Evolutionary conservation across 2,888 invertebrate species (phyloP), one percentile per base, ranked within the genome.

Genomic region (Tenthredo scrophulariae): DNA sequence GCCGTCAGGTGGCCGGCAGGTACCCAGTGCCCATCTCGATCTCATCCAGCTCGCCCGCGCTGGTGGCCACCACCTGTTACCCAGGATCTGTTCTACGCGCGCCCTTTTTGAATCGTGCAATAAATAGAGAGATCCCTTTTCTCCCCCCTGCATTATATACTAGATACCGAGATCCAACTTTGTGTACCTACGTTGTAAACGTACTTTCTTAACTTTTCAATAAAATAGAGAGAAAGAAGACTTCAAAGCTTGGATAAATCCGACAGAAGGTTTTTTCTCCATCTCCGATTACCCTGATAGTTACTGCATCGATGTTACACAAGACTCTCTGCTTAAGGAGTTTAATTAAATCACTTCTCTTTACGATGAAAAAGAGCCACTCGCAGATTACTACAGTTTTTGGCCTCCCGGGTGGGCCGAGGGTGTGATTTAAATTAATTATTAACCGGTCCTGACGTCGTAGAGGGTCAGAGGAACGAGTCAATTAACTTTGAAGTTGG

Each of bases 1-100:
- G 85, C 88, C 89, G 91, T 90, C 91, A 91, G 91, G 89, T 91
- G 91, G 91, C 85, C 88, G 90, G 91, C 91, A 90, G 89, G 82
- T 67, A 67, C 46, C 43, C 67, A 18, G n/a, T 83, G 67, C 70
- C 70, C 83, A 70, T 83, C 80, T 40, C 80, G 37, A 80, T 80
- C 58, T 80, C 50, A 22, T 50, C 83, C 62, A 62, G 9, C 50
- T 22, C 54, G 58, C 67, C 26, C 43, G 83, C 83, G 67, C 67
- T 83, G 83, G 67, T 67, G 83, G 67, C 83, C 70, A n/a, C 83
- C 83, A 83, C 83, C 83, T 83, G 83, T 83, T 83, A 83, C 83
- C 83, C 83, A 50, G 83, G 83, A 83, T 67, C 83, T 62, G 46
- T 46, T 29, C 62, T 67, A 29, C 18, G 67, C 67, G 72, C 72